phyloP scores from a whole-genome alignment of 2,888 invertebrate species.

The Nomada goodeniana region DNA sequence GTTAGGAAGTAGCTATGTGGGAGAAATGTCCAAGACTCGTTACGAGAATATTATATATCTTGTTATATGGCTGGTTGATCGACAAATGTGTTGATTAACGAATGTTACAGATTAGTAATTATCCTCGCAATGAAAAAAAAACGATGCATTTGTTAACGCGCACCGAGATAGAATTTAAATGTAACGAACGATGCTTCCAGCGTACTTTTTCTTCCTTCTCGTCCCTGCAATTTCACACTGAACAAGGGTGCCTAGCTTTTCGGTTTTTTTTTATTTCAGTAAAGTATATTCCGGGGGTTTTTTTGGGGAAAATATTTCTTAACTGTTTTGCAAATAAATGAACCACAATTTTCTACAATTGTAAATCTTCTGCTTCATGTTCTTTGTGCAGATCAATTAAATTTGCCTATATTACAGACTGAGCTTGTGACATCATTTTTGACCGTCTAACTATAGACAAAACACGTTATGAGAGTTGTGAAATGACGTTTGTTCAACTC shows the following conservation, averaged over 20 bases:
- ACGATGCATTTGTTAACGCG: not conserved
- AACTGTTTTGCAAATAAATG: no score
- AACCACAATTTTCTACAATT: no score
- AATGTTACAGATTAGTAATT: slow-evolving; percentile 47
- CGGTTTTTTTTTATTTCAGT: no score
- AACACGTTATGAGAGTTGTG: not conserved
- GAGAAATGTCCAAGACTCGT: slow-evolving; percentile 7
- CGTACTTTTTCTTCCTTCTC: not conserved
- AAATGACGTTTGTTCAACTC: not conserved
- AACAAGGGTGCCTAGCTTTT: no score
- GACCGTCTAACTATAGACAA: not conserved
- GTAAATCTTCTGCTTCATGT: no score
- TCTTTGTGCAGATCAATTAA: no score
- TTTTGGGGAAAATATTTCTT: no score
- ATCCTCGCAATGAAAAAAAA: slow-evolving; percentile 35
- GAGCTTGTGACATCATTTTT: not conserved
- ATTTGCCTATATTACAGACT: not conserved
- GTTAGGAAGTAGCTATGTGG: not conserved
- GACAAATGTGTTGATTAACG: slow-evolving; percentile 47
- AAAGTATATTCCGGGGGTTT: no score
- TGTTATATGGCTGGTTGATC: not conserved
- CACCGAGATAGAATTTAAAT: not conserved
- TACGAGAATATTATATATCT: slow-evolving; percentile 34
- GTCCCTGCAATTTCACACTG: no score
- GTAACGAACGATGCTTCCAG: not conserved